Percentiles rank a stretch among this genome's conserved stretches.
phyloP scores from a whole-genome alignment of 2,797 vertebrate species.

The Heliangelus exortis region DNA sequence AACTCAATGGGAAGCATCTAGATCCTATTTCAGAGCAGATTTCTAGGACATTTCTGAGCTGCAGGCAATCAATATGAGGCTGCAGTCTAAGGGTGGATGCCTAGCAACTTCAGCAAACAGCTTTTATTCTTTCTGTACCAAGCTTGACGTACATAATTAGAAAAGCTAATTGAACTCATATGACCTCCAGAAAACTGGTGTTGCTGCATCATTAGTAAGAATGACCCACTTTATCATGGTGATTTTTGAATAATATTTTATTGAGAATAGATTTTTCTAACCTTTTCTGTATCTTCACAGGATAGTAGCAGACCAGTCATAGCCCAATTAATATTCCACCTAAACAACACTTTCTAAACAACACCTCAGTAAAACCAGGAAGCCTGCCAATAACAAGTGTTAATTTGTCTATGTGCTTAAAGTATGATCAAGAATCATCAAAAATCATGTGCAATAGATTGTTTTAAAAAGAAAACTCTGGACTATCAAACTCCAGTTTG shows the following conservation, averaged over 20 bases:
- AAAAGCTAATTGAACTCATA: not conserved
- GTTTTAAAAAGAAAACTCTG: not conserved
- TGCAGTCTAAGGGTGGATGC: not conserved
- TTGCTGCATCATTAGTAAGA: not conserved
- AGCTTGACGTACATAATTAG: not conserved
- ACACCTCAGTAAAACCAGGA: not conserved
- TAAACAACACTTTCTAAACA: not conserved
- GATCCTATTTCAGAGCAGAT: not conserved
- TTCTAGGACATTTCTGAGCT: not conserved
- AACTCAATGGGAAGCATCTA: not conserved
- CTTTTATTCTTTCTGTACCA: not conserved
- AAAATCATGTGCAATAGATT: not conserved
- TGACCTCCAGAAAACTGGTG: not conserved
- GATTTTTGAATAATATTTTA: not conserved
- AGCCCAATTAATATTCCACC: not conserved
- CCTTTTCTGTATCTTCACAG: not conserved
- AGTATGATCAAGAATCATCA: not conserved
- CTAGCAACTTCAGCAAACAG: not conserved
- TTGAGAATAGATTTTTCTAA: not conserved
- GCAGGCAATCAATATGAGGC: not conserved
- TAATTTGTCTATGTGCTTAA: not conserved
- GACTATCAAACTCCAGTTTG: not conserved
- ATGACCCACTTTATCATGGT: not conserved
- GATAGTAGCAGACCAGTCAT: not conserved
- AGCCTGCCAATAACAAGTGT: not conserved